Percentiles rank a stretch among this genome's conserved stretches.
Evolutionary conservation across 2,888 invertebrate species (phyloP).

Genomic region (Stictocephala bisonia): DNA sequence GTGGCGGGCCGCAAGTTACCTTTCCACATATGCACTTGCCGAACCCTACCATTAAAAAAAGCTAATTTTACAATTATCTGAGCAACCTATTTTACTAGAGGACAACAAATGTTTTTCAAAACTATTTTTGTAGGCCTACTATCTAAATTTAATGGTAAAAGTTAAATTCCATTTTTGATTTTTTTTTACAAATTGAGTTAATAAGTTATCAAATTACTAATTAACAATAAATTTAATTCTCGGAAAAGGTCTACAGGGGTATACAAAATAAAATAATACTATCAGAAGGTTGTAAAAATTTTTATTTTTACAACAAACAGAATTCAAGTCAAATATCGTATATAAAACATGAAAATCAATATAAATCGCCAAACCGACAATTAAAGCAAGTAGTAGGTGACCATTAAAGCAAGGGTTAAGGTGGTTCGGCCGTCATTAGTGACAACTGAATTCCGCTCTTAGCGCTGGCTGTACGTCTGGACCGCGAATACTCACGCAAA

Average conservation of each 20-base stretch:
- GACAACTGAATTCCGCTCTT: no score
- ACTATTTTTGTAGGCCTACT: neutral
- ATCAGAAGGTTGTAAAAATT: neutral
- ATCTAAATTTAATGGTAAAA: neutral
- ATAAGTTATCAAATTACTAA: neutral
- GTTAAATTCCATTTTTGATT: neutral
- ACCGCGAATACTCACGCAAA: no score
- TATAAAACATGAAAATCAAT: neutral
- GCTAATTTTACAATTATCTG: no score
- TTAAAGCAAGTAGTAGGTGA: neutral
- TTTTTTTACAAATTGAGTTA: neutral
- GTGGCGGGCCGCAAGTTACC: neutral
- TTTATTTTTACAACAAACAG: neutral
- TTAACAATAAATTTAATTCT: neutral
- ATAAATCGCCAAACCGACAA: neutral
- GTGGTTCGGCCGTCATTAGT: no score
- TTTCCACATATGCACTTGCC: neutral
- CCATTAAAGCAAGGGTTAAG: neutral
- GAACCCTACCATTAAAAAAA: neutral
- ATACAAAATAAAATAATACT: neutral
- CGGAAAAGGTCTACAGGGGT: neutral
- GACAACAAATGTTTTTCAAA: no score
- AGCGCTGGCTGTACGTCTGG: no score
- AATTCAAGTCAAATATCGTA: neutral
- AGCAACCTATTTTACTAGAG: neutral